Evolutionary conservation across 2,797 vertebrate genomes (phyloP).

Genomic region (Sternarchorhynchus goeldii): DNA sequence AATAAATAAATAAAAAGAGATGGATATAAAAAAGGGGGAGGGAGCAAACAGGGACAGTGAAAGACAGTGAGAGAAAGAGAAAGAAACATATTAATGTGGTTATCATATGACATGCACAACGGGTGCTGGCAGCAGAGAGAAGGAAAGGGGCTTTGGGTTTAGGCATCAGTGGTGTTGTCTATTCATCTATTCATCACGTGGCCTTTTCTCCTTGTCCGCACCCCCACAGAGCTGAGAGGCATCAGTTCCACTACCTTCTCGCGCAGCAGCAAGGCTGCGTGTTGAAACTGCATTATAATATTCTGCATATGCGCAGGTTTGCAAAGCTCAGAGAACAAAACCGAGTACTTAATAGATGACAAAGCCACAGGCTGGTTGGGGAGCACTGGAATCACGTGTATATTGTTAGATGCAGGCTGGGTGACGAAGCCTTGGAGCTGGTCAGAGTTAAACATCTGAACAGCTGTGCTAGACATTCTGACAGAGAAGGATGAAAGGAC

Average conservation of each 20-base stretch:
- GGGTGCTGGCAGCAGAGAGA: constrained; percentile 69
- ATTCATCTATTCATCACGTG: constrained; percentile 51
- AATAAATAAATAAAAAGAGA: constrained; percentile 69
- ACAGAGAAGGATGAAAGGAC: constrained; percentile 1
- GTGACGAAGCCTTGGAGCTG: background rate
- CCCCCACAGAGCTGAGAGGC: constrained; percentile 4
- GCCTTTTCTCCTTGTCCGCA: constrained; percentile 60
- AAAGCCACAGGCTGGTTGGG: background rate
- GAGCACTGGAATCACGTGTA: constrained; percentile 4
- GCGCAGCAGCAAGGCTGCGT: background rate
- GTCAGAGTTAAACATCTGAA: constrained; percentile 21
- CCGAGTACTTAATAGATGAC: background rate
- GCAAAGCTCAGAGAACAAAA: constrained; percentile 13
- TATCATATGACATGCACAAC: constrained; percentile 86
- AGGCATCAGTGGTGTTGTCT: constrained; percentile 59
- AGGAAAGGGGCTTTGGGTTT: constrained; percentile 71
- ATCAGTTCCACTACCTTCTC: background rate
- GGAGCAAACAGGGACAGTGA: constrained; percentile 63
- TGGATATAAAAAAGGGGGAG: constrained; percentile 63
- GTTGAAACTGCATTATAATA: background rate
- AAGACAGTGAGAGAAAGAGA: constrained; percentile 37
- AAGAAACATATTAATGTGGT: constrained; percentile 81
- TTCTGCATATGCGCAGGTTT: background rate
- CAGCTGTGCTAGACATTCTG: constrained; percentile 21
- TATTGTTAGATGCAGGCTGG: constrained; percentile 9